phyloP scores from a whole-genome alignment of 1,140 invertebrate species.

The Doryteuthis pealeii region DNA sequence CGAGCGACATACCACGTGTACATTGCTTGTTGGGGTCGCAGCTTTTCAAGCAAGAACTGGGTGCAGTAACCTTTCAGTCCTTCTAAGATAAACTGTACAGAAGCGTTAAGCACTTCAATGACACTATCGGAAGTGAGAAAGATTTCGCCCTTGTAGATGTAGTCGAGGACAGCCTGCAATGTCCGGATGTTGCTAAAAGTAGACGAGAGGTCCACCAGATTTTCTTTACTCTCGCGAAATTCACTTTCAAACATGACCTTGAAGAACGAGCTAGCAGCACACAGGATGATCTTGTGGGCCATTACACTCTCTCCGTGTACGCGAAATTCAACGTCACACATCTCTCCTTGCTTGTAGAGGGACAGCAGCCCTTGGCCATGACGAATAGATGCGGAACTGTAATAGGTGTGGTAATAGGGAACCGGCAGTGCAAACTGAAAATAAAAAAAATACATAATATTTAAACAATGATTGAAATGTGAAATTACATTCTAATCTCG shows the following conservation, averaged over 20 bases:
- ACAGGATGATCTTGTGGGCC: background rate
- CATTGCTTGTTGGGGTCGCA: background rate
- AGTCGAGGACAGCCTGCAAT: background rate
- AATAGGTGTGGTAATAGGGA: background rate
- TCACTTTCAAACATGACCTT: background rate
- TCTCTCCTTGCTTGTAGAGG: background rate
- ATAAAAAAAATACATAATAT: too few relatives aligned
- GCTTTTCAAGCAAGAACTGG: background rate
- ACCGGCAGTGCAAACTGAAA: too few relatives aligned
- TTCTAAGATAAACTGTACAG: background rate
- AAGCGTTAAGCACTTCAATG: background rate
- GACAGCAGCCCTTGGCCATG: background rate
- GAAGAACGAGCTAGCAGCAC: background rate
- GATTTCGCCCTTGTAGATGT: background rate
- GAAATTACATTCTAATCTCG: too few relatives aligned
- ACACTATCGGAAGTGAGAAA: background rate
- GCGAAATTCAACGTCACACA: background rate
- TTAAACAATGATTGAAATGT: too few relatives aligned
- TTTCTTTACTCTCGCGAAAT: background rate
- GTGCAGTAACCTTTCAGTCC: background rate
- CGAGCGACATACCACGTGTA: background rate
- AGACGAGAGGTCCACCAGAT: background rate
- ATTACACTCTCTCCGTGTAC: background rate
- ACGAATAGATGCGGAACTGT: background rate
- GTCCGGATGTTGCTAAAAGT: background rate